Evolutionary conservation across 2,797 vertebrate genomes (phyloP), one percentile per base, ranked within the genome.

Genomic region (Peromyscus melanophrys): DNA sequence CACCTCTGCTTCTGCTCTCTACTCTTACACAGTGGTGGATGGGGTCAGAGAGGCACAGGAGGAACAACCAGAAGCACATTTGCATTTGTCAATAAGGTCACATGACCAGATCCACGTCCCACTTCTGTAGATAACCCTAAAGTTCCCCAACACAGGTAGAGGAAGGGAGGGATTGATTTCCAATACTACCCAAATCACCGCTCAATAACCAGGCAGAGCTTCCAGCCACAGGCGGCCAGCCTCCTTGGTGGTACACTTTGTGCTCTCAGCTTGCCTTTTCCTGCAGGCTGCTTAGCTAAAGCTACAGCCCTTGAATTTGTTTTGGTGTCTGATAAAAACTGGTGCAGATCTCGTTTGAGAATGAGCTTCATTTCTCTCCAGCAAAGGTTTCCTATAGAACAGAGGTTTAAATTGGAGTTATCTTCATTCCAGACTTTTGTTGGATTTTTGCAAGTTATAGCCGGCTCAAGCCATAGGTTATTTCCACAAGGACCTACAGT

Each of bases 391-490:
- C 94, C 55, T 8, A 23, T 19, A 59, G 84, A 73, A 52, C 12
- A 21, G 21, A 21, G 5, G 57, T 89, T 49, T 40, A 73, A 4
- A 10, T 0, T 1, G 27, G 29, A n/a, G 25, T 19, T 21, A 2
- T 19, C 23, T 13, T 59, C n/a, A 29, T 61, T 59, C 29, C 65
- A 23, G 55, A 65, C 63, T 29, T 37, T 7, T 0, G 2, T 7
- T 13, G 6, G 63, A 5, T 37, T 16, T 34, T 55, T 40, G 19
- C 1, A 12, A 21, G 63, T 16, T 31, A 6, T 5, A 1, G n/a
- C 34, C 0, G 0, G 21, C 23, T 67, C 23, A 1, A 49, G 27
- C 1, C 8, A 3, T 3, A 1, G 34, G 12, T 59, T 10, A 21
- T n/a, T 40, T 75, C 88, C 88, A 46, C 52, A 23, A 12, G 4